These are phyloP conservation scores for Xiphorhynchus erythropygius DNA, from an alignment of 2,797 vertebrate genomes.

Conservation along the genomic window DNA sequence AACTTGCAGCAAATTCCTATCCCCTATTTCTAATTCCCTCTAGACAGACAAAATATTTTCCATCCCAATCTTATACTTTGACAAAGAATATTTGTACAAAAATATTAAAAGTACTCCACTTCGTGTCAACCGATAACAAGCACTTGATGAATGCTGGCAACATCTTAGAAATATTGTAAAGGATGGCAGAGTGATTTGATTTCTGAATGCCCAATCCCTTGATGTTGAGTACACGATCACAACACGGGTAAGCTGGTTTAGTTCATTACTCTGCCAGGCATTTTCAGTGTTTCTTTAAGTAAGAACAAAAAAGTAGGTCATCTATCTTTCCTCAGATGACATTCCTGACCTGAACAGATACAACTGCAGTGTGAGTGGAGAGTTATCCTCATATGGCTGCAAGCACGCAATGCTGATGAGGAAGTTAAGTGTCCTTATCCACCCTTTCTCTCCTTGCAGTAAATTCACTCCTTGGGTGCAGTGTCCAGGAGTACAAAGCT, in stretches of 20 bases:
- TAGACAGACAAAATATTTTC: not conserved
- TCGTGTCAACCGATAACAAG: not conserved
- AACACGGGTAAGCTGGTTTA: not conserved
- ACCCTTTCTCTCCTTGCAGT: slow-evolving; percentile 1
- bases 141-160: not conserved
- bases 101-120: not conserved
- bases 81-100: not conserved
- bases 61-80: not conserved
- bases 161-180: not conserved
- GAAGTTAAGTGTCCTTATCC: slow-evolving; percentile 24
- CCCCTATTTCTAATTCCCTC: not conserved
- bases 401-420: slow-evolving; percentile 25
- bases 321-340: slow-evolving; percentile 45
- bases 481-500: not conserved
- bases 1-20: not conserved
- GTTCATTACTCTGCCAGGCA: not conserved
- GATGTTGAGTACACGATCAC: not conserved
- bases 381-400: slow-evolving; percentile 10
- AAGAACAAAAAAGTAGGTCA: slow-evolving; percentile 18
- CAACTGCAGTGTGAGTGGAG: slow-evolving; percentile 8
- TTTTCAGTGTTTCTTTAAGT: slow-evolving; percentile 14
- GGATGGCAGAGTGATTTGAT: not conserved
- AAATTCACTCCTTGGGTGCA: accelerated
- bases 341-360: slow-evolving; percentile 2
- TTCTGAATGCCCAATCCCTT: not conserved